These are phyloP conservation scores for Rhingia rostrata DNA, from an alignment of 2,888 invertebrate species.

Conservation along the genomic window DNA sequence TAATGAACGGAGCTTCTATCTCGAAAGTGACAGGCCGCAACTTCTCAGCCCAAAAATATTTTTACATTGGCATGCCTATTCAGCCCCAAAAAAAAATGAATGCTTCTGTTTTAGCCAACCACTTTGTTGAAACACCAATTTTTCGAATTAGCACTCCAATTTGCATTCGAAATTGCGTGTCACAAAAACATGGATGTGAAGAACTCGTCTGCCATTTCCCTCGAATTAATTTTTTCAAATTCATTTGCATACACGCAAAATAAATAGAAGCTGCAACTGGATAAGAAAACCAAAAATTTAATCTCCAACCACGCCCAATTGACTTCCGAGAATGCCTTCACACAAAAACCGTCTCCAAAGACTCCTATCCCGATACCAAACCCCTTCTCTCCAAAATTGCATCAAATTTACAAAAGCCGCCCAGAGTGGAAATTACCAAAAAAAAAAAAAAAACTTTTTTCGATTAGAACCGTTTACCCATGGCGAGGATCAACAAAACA, in stretches of 20 bases:
- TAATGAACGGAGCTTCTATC: no score
- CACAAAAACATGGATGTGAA: background rate
- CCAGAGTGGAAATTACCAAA: constrained; percentile 36
- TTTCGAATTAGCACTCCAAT: background rate
- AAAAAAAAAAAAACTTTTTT: constrained; percentile 29
- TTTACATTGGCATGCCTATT: no score
- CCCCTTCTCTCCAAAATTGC: constrained; percentile 34
- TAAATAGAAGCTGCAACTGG: constrained; percentile 4
- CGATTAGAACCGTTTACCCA: constrained; percentile 67
- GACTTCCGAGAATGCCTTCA: constrained; percentile 45
- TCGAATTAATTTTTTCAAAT: constrained; percentile 35
- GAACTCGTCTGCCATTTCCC: constrained; percentile 36
- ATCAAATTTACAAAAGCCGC: constrained; percentile 41
- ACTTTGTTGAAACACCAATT: no score
- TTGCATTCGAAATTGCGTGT: background rate
- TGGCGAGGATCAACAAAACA: constrained; percentile 38
- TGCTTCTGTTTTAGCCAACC: no score
- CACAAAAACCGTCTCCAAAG: constrained; percentile 40
- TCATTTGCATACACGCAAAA: constrained; percentile 64
- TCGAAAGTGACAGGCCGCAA: no score
- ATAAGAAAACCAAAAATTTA: constrained; percentile 17
- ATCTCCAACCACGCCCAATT: constrained; percentile 38
- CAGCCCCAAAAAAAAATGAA: no score
- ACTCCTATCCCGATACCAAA: background rate
- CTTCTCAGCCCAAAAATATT: no score